A percentile compares a stretch with the other conserved stretches of the same genome.
Conservation (phyloP, 2,888 invertebrate species). For the Brenthis ino region DNA sequence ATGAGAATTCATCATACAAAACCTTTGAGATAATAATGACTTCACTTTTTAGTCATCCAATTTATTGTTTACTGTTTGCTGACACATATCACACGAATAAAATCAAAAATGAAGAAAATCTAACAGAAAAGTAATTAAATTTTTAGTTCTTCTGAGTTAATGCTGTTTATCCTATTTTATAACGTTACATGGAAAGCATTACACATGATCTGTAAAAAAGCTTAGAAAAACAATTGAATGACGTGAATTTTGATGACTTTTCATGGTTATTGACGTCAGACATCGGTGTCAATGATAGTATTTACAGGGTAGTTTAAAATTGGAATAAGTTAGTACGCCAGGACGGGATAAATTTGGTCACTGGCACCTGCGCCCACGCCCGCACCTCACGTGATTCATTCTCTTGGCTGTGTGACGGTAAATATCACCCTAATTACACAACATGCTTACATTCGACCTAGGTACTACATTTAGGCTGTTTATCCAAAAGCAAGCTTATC, state of each 20-base stretch:
- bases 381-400: constrained; percentile 74
- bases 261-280: constrained; percentile 45
- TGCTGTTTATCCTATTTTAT: not conserved
- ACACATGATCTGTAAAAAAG: not conserved
- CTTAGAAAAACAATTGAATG: constrained; percentile 23
- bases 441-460: constrained; percentile 50
- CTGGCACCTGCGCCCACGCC: constrained; percentile 70
- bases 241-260: constrained; percentile 37
- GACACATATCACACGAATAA: not conserved
- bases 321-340: constrained; percentile 57
- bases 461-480: not conserved
- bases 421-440: constrained; percentile 73
- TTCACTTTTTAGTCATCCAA: not conserved
- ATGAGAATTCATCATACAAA: not conserved
- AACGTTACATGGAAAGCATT: not conserved
- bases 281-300: constrained; percentile 48
- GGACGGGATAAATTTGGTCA: constrained; percentile 68
- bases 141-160: not conserved
- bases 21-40: not conserved
- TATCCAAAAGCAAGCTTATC: not conserved
- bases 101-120: not conserved
- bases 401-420: constrained; percentile 70
- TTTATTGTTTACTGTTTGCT: not conserved
- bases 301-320: constrained; percentile 53
- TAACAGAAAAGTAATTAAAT: not conserved